Evolutionary conservation across 2,113 vertebrate species (phyloP).

Genomic region (Oryzias curvinotus): DNA sequence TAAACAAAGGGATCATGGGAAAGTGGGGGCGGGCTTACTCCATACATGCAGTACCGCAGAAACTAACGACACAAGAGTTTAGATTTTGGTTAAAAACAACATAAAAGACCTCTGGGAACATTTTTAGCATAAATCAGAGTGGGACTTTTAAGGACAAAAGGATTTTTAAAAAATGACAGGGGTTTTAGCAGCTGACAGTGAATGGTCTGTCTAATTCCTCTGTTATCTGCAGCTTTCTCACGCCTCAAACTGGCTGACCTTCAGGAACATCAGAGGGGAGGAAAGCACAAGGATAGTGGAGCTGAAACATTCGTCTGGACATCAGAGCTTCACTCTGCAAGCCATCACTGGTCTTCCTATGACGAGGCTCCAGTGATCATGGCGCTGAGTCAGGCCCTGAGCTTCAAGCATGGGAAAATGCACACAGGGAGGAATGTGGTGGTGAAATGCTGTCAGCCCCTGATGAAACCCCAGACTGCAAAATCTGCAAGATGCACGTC

Average conservation of each 20-base stretch:
- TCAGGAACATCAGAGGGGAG: conserved; percentile 48
- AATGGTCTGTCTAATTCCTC: conserved; percentile 1
- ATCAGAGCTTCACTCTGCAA: conserved; percentile 63
- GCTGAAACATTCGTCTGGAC: conserved; percentile 62
- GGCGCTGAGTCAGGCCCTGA: conserved; percentile 64
- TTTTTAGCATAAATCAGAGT: no score
- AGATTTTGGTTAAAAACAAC: no score
- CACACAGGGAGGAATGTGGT: conserved; percentile 68
- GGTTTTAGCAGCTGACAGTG: no score
- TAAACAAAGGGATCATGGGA: no score
- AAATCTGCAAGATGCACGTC: conserved; percentile 39
- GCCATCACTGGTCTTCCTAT: conserved; percentile 65
- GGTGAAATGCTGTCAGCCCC: conserved; percentile 61
- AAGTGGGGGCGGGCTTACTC: no score
- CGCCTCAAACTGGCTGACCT: conserved; percentile 44
- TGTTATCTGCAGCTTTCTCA: conserved; percentile 31
- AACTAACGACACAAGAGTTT: no score
- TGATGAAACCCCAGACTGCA: conserved; percentile 57
- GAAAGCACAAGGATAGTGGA: conserved; percentile 71
- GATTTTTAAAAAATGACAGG: no score
- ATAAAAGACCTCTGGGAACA: no score
- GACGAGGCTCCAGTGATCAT: conserved; percentile 61
- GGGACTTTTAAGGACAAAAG: no score
- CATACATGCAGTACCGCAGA: no score
- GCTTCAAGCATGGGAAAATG: conserved; percentile 75